Evolutionary conservation across 2,797 vertebrate genomes (phyloP).

Genomic region (Sebastes goodei): DNA sequence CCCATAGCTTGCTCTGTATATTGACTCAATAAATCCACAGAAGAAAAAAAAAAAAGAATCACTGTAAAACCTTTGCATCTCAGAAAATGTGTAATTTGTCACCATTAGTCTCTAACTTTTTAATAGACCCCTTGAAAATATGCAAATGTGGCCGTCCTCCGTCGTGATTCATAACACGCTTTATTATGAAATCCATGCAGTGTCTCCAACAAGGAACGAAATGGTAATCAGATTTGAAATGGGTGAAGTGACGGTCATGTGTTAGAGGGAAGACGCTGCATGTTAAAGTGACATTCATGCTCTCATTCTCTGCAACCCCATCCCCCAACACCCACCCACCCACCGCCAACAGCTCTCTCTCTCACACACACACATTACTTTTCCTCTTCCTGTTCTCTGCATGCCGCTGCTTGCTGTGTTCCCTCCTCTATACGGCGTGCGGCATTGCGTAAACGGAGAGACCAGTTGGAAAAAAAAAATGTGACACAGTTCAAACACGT

Average conservation of each 20-base stretch:
- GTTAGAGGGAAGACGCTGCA: slow-evolving; percentile 22
- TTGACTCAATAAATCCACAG: not conserved
- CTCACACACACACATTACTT: not conserved
- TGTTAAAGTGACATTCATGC: slow-evolving; percentile 50
- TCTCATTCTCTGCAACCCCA: slow-evolving; percentile 35
- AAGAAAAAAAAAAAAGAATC: slow-evolving; percentile 12
- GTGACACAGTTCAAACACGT: slow-evolving; percentile 33
- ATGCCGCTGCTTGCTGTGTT: not conserved
- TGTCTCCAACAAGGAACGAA: slow-evolving; percentile 6
- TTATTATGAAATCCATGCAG: slow-evolving; percentile 1
- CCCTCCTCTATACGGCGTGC: not conserved
- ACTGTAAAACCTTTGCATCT: not conserved
- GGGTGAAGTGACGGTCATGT: slow-evolving; percentile 33
- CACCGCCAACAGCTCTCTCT: slow-evolving; percentile 28
- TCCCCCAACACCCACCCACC: slow-evolving; percentile 45
- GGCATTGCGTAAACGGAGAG: slow-evolving; percentile 7
- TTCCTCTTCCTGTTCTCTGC: not conserved
- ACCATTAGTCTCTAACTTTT: not conserved
- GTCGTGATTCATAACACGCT: not conserved
- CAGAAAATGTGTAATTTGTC: not conserved
- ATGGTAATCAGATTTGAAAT: slow-evolving; percentile 20
- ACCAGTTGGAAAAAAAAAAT: not conserved
- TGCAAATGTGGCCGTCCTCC: not conserved
- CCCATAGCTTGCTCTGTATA: not conserved
- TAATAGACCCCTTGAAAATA: not conserved